A percentile compares a stretch with the other conserved stretches of the same genome.
Conservation (phyloP, 2,113 vertebrate genomes). For the Macaca fascicularis region DNA sequence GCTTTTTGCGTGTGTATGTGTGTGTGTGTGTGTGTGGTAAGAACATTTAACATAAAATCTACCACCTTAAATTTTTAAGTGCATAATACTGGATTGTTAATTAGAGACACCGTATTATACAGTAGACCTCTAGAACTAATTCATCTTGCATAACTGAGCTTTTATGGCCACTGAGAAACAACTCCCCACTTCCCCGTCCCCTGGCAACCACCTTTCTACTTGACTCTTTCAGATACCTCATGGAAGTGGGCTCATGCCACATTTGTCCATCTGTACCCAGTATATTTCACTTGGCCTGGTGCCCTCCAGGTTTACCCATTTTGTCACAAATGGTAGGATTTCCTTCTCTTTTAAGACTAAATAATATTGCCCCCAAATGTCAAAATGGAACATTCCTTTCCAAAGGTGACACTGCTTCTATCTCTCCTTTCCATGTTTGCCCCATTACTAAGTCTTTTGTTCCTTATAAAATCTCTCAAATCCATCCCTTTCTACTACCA, state of each 20-base stretch:
- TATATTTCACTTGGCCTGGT: not conserved
- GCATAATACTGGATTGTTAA: too few species aligned
- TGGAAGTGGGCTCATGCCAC: not conserved
- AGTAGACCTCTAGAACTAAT: not conserved
- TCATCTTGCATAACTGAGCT: not conserved
- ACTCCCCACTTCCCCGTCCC: not conserved
- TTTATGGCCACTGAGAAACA: not conserved
- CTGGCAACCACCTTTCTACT: not conserved
- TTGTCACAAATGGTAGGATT: not conserved
- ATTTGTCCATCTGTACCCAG: not conserved
- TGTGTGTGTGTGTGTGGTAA: not conserved
- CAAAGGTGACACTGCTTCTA: not conserved
- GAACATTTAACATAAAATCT: not conserved
- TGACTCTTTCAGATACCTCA: not conserved
- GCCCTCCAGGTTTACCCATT: not conserved
- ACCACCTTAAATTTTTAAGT: not conserved
- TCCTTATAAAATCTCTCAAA: not conserved
- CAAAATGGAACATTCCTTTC: not conserved
- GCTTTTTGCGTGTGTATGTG: not conserved
- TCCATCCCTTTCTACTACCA: not conserved
- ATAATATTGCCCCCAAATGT: not conserved
- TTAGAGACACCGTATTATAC: not conserved
- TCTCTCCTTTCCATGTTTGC: not conserved
- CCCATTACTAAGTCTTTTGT: not conserved
- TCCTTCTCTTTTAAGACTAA: not conserved